Conservation (phyloP, 2,113 vertebrate species). For the Sphyrna mokarran region DNA sequence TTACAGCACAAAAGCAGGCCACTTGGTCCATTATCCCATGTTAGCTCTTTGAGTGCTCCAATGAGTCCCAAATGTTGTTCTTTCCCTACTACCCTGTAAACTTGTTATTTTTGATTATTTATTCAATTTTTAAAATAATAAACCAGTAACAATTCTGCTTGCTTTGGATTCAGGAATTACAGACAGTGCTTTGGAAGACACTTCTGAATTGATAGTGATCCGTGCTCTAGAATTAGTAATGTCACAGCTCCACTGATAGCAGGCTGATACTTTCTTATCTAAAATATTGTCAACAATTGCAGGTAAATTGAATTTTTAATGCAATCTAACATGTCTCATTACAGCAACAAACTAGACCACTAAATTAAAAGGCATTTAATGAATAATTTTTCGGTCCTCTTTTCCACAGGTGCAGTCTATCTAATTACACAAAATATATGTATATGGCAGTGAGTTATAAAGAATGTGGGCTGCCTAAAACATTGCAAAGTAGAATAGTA, state of each 20-base stretch:
- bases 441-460: neutral
- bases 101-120: neutral
- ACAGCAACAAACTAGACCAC: neutral
- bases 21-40: neutral
- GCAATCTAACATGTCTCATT: neutral
- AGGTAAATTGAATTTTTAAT: constrained; percentile 16
- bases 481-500: neutral
- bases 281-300: neutral
- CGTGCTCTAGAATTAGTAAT: neutral
- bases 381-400: neutral
- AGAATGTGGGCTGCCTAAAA: neutral
- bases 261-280: too few species aligned
- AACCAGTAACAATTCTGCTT: neutral
- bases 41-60: neutral
- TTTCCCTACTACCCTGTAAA: neutral
- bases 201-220: neutral
- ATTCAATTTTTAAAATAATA: neutral
- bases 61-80: neutral
- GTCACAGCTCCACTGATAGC: neutral
- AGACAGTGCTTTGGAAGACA: neutral
- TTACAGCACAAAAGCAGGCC: neutral
- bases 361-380: neutral
- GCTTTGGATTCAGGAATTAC: neutral
- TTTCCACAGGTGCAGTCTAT: neutral
- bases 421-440: constrained; percentile 7